Evolutionary conservation across 2,888 invertebrate genomes (phyloP), one percentile per base, ranked within the genome.

Genomic region (Eugnorisma glareosa): DNA sequence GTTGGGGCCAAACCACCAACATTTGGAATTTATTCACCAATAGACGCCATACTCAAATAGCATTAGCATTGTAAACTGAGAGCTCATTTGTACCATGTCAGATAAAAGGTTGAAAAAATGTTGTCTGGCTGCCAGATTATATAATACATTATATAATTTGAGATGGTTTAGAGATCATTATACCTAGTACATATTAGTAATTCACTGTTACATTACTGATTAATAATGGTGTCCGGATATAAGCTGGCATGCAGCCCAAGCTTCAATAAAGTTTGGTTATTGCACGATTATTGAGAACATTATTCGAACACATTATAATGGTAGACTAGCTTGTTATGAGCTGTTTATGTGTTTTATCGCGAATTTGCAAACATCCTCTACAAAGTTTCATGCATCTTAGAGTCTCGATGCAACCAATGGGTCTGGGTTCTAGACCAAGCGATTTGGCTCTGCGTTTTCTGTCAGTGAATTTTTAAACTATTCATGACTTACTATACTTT

Each of bases 1-100:
- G 71, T 79, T 74, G 81, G 76, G 73, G 67, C 75, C 72, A 45
- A 75, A 73, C 74, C 77, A 77, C 63, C 69, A 71, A 75, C 71
- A 73, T 43, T 67, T 51, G 43, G 35, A 57, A 71, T 37, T 51
- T 10, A 31, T 54, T 43, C 43, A 51, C 48, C 68, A 68, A 82
- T 64, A 68, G 63, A 35, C 67, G 40, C 35, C 63, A 35, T 68
- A 75, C 54, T 68, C 48, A 82, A 64, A 82, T 79, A 76, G 35
- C 48, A 28, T 79, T 35, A 72, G 40, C 54, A 63, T 72, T 66
- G 64, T 43, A n/a, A 75, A 51, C 28, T 10, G 35, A 77, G 54
- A 77, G 43, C 45, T 77, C 40, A 67, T 68, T 83, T 81, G 61
- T 48, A 64, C 67, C 68, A 31, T 45, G 15, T 15, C 79, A 51